Percentiles rank a stretch among this genome's conserved stretches.
phyloP scores from a whole-genome alignment of 2,888 invertebrate genomes.

The Nephrotoma guestfalica region DNA sequence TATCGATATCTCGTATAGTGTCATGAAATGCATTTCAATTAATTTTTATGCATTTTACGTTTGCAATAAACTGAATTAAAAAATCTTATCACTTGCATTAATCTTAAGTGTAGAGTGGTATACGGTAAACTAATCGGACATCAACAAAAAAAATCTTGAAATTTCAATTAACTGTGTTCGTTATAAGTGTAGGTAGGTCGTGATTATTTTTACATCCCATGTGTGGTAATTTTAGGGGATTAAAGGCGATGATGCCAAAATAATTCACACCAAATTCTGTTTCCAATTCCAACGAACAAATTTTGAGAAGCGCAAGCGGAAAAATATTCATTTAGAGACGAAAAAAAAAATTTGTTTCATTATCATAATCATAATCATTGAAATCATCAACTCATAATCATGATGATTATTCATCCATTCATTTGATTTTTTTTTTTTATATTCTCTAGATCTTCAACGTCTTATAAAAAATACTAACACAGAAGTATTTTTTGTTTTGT shows the following conservation, averaged over 20 bases:
- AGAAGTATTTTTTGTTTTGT: background rate
- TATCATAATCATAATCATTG: background rate
- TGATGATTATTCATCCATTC: background rate
- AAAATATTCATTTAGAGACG: background rate
- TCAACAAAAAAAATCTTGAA: background rate
- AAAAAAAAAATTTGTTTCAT: background rate
- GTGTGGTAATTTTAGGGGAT: background rate
- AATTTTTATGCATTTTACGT: background rate
- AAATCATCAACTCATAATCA: background rate
- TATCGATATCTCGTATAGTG: background rate
- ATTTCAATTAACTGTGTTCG: background rate
- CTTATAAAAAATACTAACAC: background rate
- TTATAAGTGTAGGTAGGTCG: too few relatives aligned
- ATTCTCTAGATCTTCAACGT: background rate
- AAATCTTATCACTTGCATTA: background rate
- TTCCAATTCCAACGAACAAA: background rate
- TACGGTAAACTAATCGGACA: background rate
- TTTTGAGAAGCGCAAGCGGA: background rate
- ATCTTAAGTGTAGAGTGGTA: background rate
- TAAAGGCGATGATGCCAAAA: background rate
- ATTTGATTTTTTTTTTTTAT: background rate
- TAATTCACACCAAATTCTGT: background rate
- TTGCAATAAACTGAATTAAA: background rate
- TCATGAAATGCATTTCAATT: background rate
- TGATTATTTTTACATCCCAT: background rate